Percentiles rank a stretch among this genome's conserved stretches.
Conservation (phyloP, 2,113 vertebrate genomes). For the Cyrtonyx montezumae region DNA sequence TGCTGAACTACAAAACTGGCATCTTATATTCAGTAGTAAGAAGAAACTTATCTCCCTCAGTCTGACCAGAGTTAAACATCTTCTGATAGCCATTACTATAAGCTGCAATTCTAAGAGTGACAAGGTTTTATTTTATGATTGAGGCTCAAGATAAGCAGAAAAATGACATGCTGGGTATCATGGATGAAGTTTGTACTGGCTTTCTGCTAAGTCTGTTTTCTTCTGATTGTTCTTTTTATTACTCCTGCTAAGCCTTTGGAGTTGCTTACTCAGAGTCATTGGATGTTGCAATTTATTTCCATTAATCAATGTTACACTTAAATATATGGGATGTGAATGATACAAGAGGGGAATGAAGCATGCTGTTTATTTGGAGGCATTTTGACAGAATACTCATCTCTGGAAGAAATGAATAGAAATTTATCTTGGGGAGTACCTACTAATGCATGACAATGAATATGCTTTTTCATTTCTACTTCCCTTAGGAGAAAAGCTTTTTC, state of each 20-base stretch:
- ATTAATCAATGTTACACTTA: constrained; percentile 62
- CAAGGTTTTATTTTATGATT: not conserved
- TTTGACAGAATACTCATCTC: constrained; percentile 52
- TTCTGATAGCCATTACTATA: not conserved
- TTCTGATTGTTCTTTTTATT: not conserved
- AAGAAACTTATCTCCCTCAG: accelerated
- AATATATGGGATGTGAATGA: not conserved
- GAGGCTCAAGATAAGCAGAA: not conserved
- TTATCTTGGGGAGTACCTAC: constrained; percentile 35
- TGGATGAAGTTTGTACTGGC: not conserved
- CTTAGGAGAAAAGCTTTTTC: constrained; percentile 5
- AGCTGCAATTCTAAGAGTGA: not conserved
- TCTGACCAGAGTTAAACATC: not conserved
- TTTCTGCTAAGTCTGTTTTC: not conserved
- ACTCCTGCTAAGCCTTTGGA: not conserved
- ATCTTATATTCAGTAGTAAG: not conserved
- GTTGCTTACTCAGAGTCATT: constrained; percentile 14
- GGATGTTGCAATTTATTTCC: constrained; percentile 50
- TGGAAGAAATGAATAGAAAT: constrained; percentile 69
- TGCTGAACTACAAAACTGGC: not conserved
- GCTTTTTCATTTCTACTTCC: constrained; percentile 25
- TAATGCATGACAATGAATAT: constrained; percentile 51
- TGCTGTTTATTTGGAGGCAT: constrained; percentile 63
- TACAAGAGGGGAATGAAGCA: constrained; percentile 56
- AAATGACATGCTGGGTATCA: not conserved